These are phyloP conservation scores for Manis javanica DNA, from an alignment of 2,797 vertebrate genomes.

Conservation along the genomic window DNA sequence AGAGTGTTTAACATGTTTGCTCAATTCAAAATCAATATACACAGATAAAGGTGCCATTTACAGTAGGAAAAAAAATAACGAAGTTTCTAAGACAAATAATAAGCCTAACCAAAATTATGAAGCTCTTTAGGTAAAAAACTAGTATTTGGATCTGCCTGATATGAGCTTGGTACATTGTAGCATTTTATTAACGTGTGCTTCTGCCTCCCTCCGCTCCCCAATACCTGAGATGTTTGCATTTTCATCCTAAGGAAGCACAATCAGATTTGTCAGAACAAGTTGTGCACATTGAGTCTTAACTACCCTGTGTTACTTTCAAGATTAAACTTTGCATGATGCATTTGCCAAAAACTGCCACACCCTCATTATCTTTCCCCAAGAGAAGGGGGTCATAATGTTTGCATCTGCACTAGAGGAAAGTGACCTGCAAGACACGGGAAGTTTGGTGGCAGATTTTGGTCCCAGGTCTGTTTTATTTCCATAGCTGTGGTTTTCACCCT, in stretches of 20 bases:
- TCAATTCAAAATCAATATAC: not conserved
- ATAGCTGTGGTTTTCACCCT: not conserved
- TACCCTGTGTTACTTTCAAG: not conserved
- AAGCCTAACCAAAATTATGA: not conserved
- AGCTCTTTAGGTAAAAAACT: conserved; percentile 34
- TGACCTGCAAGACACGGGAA: not conserved
- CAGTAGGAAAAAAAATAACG: not conserved
- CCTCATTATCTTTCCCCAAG: not conserved
- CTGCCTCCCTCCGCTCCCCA: not conserved
- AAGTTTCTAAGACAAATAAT: conserved; percentile 7
- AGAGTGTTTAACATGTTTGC: not conserved
- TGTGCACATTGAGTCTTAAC: not conserved
- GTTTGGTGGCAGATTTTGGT: not conserved
- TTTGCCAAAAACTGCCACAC: conserved; percentile 28
- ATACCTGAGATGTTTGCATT: not conserved
- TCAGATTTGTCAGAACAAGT: conserved; percentile 21
- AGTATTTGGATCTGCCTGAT: not conserved
- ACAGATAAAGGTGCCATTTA: conserved; percentile 39
- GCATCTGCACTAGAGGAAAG: not conserved
- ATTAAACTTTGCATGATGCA: conserved; percentile 45
- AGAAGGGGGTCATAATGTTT: not conserved
- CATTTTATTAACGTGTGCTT: not conserved
- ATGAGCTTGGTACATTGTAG: not conserved
- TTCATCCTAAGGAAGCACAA: conserved; percentile 7
- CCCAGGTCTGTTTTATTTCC: not conserved